These are phyloP conservation scores for Solenopsis invicta DNA, from an alignment of 1,140 invertebrate genomes.

Conservation along the genomic window DNA sequence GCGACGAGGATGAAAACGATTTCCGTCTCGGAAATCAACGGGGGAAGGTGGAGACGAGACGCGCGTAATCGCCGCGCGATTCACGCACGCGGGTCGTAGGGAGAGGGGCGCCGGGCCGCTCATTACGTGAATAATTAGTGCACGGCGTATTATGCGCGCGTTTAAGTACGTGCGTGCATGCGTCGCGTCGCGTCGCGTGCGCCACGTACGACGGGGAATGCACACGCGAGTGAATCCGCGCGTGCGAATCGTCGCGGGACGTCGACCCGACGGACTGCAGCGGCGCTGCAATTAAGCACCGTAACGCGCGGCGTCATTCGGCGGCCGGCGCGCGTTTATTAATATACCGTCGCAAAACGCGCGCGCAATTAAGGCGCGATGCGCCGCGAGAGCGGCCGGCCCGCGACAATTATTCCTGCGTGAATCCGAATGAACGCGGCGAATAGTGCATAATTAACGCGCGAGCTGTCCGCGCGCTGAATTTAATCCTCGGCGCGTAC, in stretches of 20 bases:
- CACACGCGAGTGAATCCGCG: conserved; percentile 2
- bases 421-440: background rate
- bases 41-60: background rate
- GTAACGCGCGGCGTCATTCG: conserved; percentile 12
- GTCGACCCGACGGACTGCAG: conserved; percentile 5
- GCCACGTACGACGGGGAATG: background rate
- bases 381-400: background rate
- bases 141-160: too few relatives aligned
- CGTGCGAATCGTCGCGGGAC: conserved; percentile 37
- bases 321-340: conserved; percentile 22
- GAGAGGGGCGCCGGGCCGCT: too few relatives aligned
- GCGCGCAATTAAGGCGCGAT: conserved; percentile 14
- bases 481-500: background rate
- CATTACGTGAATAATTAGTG: too few relatives aligned
- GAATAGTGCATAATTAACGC: background rate
- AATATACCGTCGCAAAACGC: conserved; percentile 48
- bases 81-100: conserved; percentile 32
- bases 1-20: background rate
- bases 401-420: background rate
- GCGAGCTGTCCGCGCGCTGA: background rate
- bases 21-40: conserved; percentile 18
- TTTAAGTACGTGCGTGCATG: background rate
- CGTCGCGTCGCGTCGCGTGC: too few relatives aligned
- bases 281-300: conserved; percentile 30
- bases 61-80: conserved; percentile 49